Evolutionary conservation across 1,140 invertebrate genomes (phyloP), one percentile per base, ranked within the genome.

Genomic region (Homalodisca vitripennis): DNA sequence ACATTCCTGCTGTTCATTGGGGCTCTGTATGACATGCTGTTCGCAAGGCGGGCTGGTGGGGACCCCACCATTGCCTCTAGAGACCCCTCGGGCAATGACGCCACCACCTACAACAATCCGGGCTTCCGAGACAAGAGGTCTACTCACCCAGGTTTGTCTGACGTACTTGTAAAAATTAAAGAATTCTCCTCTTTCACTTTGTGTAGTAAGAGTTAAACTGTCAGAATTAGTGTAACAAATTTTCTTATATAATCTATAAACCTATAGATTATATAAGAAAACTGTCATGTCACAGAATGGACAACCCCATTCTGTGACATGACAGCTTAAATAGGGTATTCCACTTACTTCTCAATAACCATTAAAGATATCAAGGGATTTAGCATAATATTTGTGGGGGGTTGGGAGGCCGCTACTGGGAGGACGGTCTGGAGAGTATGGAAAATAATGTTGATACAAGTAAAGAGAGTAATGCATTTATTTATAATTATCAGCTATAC

Each of bases 71-170:
- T 83, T 72, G 82, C 85, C 67, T 75, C 79, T 13, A 77, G 82
- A 1, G 85, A 87, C 74, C 80, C 85, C 3, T 72, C 64, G 30
- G 78, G 77, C 6, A 74, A 71, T 2, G 81, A 83, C 64, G 85
- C 85, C 14, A 88, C 88, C 17, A 92, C 91, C 1, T 92, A 89
- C 75, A 90, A 90, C 74, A 94, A 94, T 82, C 91, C 91, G 6
- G 90, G 91, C 20, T 93, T 91, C 77, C 86, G 90, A 77, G 91
- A 93, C 72, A 85, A 72, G 86, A 66, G 77, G 74, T 70, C 78
- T 76, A 71, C 83, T 85, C 73, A 82, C 30, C 68, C 51, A 63
- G 70, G 70, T 71, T 68, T 71, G 17, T 26, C n/a, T n/a, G n/a
- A n/a, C n/a, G n/a, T n/a, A n/a, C n/a, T n/a, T n/a, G n/a, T n/a